phyloP scores from a whole-genome alignment of 2,797 vertebrate species.

The Echiichthys vipera region DNA sequence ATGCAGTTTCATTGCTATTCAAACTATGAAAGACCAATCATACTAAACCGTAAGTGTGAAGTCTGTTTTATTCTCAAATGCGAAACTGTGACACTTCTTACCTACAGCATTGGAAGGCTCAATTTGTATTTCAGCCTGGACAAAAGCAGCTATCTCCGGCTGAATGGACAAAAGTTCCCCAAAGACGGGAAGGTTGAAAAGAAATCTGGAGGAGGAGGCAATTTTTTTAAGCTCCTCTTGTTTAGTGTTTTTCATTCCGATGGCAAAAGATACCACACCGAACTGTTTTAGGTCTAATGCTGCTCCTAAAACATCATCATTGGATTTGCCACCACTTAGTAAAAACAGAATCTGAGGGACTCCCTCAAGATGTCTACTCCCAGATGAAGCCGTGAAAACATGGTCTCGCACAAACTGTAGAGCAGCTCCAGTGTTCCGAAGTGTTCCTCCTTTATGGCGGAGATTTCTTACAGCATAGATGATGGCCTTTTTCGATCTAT shows the following conservation, averaged over 20 bases:
- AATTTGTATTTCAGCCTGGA: constrained; percentile 74
- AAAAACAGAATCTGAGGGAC: constrained; percentile 84
- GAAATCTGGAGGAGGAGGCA: constrained; percentile 75
- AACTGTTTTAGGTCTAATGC: constrained; percentile 70
- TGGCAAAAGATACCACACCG: constrained; percentile 75
- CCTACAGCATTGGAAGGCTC: constrained; percentile 73
- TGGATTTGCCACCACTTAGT: constrained; percentile 80
- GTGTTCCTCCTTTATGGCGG: constrained; percentile 80
- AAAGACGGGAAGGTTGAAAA: constrained; percentile 78
- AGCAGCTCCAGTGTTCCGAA: constrained; percentile 81
- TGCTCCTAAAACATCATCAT: constrained; percentile 76
- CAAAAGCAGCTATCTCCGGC: constrained; percentile 78
- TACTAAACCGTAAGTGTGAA: not conserved
- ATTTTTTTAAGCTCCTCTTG: constrained; percentile 77
- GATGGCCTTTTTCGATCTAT: constrained; percentile 78
- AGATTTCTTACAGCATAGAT: constrained; percentile 80
- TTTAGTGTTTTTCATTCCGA: constrained; percentile 80
- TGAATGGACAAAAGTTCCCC: constrained; percentile 83
- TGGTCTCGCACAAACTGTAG: constrained; percentile 76
- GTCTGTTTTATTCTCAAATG: constrained; percentile 38
- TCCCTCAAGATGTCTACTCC: constrained; percentile 77
- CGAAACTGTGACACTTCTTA: constrained; percentile 70
- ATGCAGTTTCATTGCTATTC: constrained; percentile 69
- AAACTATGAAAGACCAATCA: constrained; percentile 44
- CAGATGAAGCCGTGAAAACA: constrained; percentile 76